These are phyloP conservation scores for Hyla sarda DNA, from an alignment of 2,113 vertebrate species.

Conservation along the genomic window DNA sequence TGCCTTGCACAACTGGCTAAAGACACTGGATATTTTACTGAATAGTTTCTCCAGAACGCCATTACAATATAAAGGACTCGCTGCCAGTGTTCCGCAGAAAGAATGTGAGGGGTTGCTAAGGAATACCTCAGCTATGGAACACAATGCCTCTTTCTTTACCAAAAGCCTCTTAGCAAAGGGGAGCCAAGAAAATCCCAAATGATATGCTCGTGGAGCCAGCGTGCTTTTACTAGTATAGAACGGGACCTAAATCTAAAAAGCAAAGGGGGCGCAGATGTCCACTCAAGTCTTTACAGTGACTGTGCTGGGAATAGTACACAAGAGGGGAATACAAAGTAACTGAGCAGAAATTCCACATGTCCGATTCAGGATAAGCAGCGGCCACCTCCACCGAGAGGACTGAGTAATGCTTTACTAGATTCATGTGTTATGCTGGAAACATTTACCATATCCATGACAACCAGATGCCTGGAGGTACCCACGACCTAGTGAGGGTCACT, in stretches of 20 bases:
- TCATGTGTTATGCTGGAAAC: conserved; percentile 20
- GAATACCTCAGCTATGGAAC: conserved; percentile 66
- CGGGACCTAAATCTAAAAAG: not conserved
- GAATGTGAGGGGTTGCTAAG: conserved; percentile 70
- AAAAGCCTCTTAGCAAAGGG: conserved; percentile 64
- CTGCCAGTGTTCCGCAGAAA: conserved; percentile 31
- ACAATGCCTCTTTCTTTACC: conserved; percentile 73
- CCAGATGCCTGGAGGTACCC: conserved; percentile 8
- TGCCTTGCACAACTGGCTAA: not conserved
- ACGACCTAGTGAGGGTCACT: conserved; percentile 1
- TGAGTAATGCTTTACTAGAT: not conserved
- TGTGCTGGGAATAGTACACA: conserved; percentile 4
- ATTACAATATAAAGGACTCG: not conserved
- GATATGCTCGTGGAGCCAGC: conserved; percentile 13
- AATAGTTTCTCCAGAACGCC: not conserved
- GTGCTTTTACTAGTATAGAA: conserved; percentile 32
- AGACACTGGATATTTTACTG: not conserved
- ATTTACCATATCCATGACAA: conserved; percentile 9
- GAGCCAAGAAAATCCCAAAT: conserved; percentile 57
- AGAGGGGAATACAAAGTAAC: conserved; percentile 16
- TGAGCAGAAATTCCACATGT: conserved; percentile 10
- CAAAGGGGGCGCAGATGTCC: conserved; percentile 40
- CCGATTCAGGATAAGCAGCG: not conserved
- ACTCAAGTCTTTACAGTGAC: not conserved
- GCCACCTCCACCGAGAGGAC: not conserved